A percentile compares a stretch with the other conserved stretches of the same genome.
phyloP scores from a whole-genome alignment of 2,113 vertebrate genomes.

The human region GRCh38 chr5:104757501-104758000 shows the following conservation, averaged over 20 bases:
- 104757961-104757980: slow-evolving; percentile 15
- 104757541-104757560: slow-evolving; percentile 38
- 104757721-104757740: background rate
- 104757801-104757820: background rate
- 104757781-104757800: background rate
- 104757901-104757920: background rate
- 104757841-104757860: background rate
- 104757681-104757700: background rate
- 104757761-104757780: background rate
- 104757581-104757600: background rate
- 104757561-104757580: slow-evolving; percentile 55
- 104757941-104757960: background rate
- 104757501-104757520: background rate
- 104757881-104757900: background rate
- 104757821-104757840: background rate
- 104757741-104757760: background rate
- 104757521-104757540: background rate
- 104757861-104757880: background rate
- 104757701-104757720: background rate
- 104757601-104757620: background rate
- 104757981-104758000: background rate
- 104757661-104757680: background rate
- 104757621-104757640: background rate
- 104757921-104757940: background rate
- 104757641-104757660: background rate